These are phyloP conservation scores for Dioctria linearis DNA, from an alignment of 2,888 invertebrate genomes.

Conservation along the genomic window DNA sequence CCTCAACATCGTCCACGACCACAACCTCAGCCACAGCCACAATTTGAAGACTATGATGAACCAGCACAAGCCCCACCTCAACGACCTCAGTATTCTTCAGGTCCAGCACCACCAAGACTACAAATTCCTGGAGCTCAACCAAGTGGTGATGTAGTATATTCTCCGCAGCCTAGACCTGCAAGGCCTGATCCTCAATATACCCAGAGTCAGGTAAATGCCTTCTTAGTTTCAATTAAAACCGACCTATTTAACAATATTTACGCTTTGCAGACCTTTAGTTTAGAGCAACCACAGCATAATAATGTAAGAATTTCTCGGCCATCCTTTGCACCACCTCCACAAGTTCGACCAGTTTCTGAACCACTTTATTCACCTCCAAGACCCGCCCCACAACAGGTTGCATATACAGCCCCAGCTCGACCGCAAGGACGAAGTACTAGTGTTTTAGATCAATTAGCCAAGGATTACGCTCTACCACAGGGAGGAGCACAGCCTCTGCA, in stretches of 20 bases:
- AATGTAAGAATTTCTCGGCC: conserved; percentile 68
- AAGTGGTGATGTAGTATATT: conserved; percentile 67
- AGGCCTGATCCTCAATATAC: conserved; percentile 69
- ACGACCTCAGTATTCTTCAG: conserved; percentile 62
- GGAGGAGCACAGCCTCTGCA: conserved; percentile 80
- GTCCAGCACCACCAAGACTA: conserved; percentile 66
- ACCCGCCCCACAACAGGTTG: conserved; percentile 61
- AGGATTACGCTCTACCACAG: conserved; percentile 84
- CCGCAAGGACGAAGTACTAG: conserved; percentile 68
- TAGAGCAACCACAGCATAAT: conserved; percentile 59
- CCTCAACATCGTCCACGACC: conserved; percentile 61
- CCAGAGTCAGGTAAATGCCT: conserved; percentile 63
- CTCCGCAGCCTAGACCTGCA: conserved; percentile 67
- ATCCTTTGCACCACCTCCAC: conserved; percentile 67
- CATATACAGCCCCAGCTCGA: conserved; percentile 51
- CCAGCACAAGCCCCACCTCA: conserved; percentile 55
- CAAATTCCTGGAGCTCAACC: conserved; percentile 69
- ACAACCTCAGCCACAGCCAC: conserved; percentile 66
- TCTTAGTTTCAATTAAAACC: neutral
- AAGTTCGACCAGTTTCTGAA: conserved; percentile 63
- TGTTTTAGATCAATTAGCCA: conserved; percentile 84
- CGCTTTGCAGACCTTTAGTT: conserved; percentile 33
- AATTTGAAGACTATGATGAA: conserved; percentile 63
- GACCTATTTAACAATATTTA: no score
- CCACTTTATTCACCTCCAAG: conserved; percentile 62